Evolutionary conservation across 2,113 vertebrate genomes (phyloP), one percentile per base, ranked within the genome.

Genomic region (Protobothrops flavoviridis): DNA sequence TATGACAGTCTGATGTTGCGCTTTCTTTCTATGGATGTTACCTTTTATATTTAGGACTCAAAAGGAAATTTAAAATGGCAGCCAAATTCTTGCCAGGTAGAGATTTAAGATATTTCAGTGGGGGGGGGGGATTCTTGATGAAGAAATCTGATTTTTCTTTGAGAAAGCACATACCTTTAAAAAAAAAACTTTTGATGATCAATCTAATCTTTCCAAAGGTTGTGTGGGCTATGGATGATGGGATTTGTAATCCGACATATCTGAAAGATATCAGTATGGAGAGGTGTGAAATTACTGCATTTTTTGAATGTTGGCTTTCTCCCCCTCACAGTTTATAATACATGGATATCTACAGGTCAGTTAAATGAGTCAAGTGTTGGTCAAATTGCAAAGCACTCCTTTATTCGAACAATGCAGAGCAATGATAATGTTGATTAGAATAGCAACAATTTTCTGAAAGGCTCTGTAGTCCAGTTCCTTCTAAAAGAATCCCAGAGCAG

Each of bases 1-100:
- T 90, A 15, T 92, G 96, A 96, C 96, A 96, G n/a, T 93, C 88
- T 93, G 93, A 55, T 92, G 64, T 90, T 92, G 89, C 94, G 94
- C 93, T 91, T 94, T 92, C 85, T 85, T 87, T 89, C 89, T 85
- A 85, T 13, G 90, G 39, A 81, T 26, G 81, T 87, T 89, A 85
- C 9, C 55, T 87, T 95, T 95, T 93, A 26, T 94, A 91, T 90
- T n/a, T 90, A 87, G 53, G 93, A 81, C 43, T 57, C 69, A 87
- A 56, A 92, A 94, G 91, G 74, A 92, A 94, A 74, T 26, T 6
- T 89, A 92, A 90, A 92, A 91, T 23, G 0, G 21, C 90, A 92
- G 24, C 88, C 85, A 87, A 53, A 74, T 56, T 89, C 57, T 24
- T 85, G 17, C 53, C 57, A 45, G 81, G 86, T 1, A 21, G 55